A percentile compares a stretch with the other conserved stretches of the same genome.
These are phyloP conservation scores for Porites lutea DNA, from an alignment of 64 coral and sea anemone genomes.

Conservation along the genomic window DNA sequence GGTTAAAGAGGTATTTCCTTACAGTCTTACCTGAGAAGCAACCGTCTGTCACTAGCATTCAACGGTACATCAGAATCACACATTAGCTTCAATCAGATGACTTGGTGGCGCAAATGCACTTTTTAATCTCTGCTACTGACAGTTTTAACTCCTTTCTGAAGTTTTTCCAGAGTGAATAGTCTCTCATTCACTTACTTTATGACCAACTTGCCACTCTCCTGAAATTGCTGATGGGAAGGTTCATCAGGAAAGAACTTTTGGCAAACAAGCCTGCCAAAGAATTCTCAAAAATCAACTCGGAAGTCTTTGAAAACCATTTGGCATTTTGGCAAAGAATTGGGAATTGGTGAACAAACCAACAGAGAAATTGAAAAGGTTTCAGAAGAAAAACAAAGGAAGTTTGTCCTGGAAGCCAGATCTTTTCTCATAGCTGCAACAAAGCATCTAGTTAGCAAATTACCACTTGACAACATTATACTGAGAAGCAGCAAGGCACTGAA, in stretches of 20 bases:
- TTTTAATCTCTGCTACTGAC: slow-evolving; percentile 58
- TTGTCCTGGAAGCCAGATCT: slow-evolving; percentile 57
- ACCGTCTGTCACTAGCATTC: not conserved
- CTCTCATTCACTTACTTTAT: slow-evolving; percentile 69
- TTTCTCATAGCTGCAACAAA: slow-evolving; percentile 68
- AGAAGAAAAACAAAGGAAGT: slow-evolving; percentile 63
- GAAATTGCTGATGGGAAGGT: slow-evolving; percentile 63
- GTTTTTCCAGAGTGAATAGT: slow-evolving; percentile 59
- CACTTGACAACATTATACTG: slow-evolving; percentile 65
- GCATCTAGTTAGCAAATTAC: slow-evolving; percentile 66
- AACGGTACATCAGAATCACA: slow-evolving; percentile 39
- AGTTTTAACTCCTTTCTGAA: slow-evolving; percentile 56
- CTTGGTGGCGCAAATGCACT: slow-evolving; percentile 61
- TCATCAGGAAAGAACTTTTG: slow-evolving; percentile 69
- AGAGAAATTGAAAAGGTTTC: slow-evolving; percentile 39
- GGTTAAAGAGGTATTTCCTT: slow-evolving; percentile 63
- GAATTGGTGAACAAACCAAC: slow-evolving; percentile 63
- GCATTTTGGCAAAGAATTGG: slow-evolving; percentile 53
- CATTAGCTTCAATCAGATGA: slow-evolving; percentile 42
- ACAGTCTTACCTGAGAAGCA: slow-evolving; percentile 60
- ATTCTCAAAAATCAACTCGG: slow-evolving; percentile 59
- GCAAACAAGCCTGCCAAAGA: slow-evolving; percentile 34
- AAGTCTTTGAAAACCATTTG: slow-evolving; percentile 44
- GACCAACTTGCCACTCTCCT: slow-evolving; percentile 59
- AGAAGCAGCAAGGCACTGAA: slow-evolving; percentile 33